These are phyloP conservation scores for Pelodiscus sinensis DNA, from an alignment of 2,113 vertebrate genomes.

Conservation along the genomic window DNA sequence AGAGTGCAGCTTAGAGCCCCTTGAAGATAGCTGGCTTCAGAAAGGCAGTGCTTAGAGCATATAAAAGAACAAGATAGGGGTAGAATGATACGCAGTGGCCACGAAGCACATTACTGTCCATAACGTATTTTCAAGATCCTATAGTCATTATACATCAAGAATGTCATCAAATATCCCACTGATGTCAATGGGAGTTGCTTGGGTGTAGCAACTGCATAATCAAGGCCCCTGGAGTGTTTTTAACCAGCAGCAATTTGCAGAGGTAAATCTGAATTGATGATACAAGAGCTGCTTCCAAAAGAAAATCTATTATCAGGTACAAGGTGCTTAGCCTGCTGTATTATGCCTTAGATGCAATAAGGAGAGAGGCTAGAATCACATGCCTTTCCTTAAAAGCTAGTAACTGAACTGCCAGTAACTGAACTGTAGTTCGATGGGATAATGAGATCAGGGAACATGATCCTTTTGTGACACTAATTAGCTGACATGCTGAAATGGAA, in stretches of 20 bases:
- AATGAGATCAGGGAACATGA: slow-evolving; percentile 3
- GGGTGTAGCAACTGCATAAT: slow-evolving; percentile 11
- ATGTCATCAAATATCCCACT: background rate
- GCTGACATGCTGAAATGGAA: background rate
- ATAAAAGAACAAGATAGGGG: background rate
- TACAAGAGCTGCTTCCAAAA: background rate
- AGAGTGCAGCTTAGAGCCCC: background rate
- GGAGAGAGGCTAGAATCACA: background rate
- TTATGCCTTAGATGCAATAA: background rate
- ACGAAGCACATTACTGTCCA: background rate
- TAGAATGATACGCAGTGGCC: background rate
- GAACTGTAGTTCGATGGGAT: slow-evolving; percentile 9
- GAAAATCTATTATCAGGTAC: slow-evolving; percentile 6
- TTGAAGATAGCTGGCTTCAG: background rate
- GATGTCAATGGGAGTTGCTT: background rate
- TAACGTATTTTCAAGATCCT: background rate
- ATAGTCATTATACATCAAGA: background rate
- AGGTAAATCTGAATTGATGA: background rate
- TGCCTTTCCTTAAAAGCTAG: slow-evolving; percentile 28
- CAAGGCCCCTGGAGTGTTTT: background rate
- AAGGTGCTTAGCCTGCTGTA: slow-evolving; percentile 3
- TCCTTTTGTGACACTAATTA: background rate
- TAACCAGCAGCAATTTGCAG: background rate
- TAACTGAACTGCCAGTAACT: slow-evolving; percentile 29
- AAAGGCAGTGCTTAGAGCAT: background rate